Evolutionary conservation across 2,888 invertebrate species (phyloP), one percentile per base, ranked within the genome.

Genomic region (Phragmatobia fuliginosa): DNA sequence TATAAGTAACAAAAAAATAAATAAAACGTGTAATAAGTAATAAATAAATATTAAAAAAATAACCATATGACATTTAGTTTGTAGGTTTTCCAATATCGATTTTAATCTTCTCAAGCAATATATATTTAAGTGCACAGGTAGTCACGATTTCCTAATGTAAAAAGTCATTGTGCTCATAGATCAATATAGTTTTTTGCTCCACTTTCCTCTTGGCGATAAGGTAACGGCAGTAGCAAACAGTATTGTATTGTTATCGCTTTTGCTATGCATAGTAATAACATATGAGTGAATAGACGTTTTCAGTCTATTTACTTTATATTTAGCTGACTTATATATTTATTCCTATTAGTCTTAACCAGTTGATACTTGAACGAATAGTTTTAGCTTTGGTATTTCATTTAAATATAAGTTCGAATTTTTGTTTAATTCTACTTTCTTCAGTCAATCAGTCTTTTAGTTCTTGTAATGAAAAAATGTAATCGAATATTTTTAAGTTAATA

Each of bases 191-290:
- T 60, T 65, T 69, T 61, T 69, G 69, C 65, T 61, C 69, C 56
- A 69, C 69, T 69, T 69, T 69, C 25, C 61, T 69, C 45, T 6
- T 56, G 32, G 31, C 61, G 69, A 69, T 69, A 69, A 68, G 65
- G 61, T 49, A 65, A 65, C 61, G 63, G 33, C 65, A 56, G 60
- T 63, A 63, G 52, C 41, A 66, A 69, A 66, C 33, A 62, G 61
- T 65, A 69, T 61, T 65, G 65, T 56, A 69, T 69, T 69, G 65
- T 69, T 69, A 69, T 69, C 65, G 69, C 52, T n/a, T 65, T 38
- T 56, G 36, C 64, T 28, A 69, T 32, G 33, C 59, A 61, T 45
- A 52, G 31, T 52, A 64, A 69, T 65, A 68, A 65, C 38, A 65
- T 68, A 68, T 61, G 32, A n/a, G 25, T 65, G 31, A 31, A 21